phyloP scores from a whole-genome alignment of 2,888 invertebrate species.

The Rhorus exstirpatorius region DNA sequence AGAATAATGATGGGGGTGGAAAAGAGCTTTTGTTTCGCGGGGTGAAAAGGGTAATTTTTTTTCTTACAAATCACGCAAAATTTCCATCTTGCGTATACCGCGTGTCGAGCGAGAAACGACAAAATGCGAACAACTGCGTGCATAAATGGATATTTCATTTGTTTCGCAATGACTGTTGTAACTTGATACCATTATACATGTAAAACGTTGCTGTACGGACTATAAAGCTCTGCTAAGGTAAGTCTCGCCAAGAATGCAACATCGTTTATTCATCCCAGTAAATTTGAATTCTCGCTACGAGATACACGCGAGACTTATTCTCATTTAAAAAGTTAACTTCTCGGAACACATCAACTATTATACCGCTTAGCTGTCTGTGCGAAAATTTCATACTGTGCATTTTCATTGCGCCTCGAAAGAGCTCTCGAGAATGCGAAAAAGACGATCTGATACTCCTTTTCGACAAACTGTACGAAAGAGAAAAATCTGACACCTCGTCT shows the following conservation, averaged over 20 bases:
- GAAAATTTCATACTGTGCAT: constrained; percentile 17
- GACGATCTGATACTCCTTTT: constrained; percentile 14
- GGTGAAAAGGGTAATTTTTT: not conserved
- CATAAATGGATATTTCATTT: constrained; percentile 33
- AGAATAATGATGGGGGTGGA: not conserved
- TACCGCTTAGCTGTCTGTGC: not conserved
- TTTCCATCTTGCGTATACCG: constrained; percentile 16
- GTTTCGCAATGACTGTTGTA: constrained; percentile 25
- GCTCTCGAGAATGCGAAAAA: constrained; percentile 5
- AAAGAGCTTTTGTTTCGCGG: constrained; percentile 15
- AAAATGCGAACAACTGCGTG: constrained; percentile 13
- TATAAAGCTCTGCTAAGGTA: not conserved
- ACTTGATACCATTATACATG: not conserved
- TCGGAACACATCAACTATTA: not conserved
- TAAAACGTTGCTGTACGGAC: not conserved
- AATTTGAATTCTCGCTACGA: constrained; percentile 23
- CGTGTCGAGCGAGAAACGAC: constrained; percentile 10
- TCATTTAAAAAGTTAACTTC: constrained; percentile 37
- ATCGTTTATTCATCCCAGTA: constrained; percentile 13
- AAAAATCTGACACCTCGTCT: not conserved
- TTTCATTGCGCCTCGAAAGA: constrained; percentile 10
- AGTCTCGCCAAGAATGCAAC: constrained; percentile 23
- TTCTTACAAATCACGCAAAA: constrained; percentile 16
- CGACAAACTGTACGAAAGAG: not conserved
- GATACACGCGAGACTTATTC: not conserved